Evolutionary conservation across 2,113 vertebrate genomes (phyloP).

Genomic region (Salvelinus fontinalis): DNA sequence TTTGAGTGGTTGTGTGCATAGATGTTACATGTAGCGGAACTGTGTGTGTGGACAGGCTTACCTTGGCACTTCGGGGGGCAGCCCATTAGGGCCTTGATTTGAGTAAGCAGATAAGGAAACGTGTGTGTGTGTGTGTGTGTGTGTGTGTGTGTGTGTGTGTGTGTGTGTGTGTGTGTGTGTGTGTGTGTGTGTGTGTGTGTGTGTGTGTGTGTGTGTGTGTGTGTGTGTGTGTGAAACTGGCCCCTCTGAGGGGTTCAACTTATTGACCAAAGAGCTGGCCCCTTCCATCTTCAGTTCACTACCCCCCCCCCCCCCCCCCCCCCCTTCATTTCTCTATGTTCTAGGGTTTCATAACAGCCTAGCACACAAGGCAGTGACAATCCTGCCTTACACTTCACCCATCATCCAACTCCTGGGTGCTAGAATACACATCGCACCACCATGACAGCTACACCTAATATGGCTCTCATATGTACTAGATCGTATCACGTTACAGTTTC

Average conservation of each 20-base stretch:
- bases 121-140: background rate
- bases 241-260: background rate
- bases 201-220: background rate
- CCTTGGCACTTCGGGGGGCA: too few relatives aligned
- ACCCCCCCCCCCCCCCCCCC: background rate
- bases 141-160: background rate
- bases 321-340: background rate
- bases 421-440: too few relatives aligned
- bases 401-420: too few relatives aligned
- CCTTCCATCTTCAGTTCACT: background rate
- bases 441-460: too few relatives aligned
- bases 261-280: background rate
- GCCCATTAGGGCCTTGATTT: slow-evolving; percentile 11
- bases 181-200: background rate
- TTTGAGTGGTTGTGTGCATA: too few relatives aligned
- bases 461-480: too few relatives aligned
- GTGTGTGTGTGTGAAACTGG: too few relatives aligned
- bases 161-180: slow-evolving; percentile 1
- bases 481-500: too few relatives aligned
- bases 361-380: too few relatives aligned
- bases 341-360: background rate
- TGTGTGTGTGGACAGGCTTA: too few relatives aligned
- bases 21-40: too few relatives aligned
- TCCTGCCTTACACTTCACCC: too few relatives aligned
- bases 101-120: slow-evolving; percentile 37